Evolutionary conservation across 2,113 vertebrate genomes (phyloP).

Genomic region (Labrus mixtus): DNA sequence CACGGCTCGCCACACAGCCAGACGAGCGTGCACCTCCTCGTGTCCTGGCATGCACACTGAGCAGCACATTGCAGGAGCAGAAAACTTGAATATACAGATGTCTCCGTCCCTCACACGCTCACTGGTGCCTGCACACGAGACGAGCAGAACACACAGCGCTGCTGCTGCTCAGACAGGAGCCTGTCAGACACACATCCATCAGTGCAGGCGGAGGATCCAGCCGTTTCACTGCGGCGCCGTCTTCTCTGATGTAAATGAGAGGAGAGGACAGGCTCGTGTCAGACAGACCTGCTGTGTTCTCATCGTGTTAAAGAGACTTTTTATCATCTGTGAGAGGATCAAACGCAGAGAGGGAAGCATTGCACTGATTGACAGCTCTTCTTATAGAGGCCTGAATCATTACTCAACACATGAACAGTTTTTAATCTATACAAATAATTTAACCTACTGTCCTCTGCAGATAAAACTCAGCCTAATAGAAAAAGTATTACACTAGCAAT

Average conservation of each 20-base stretch:
- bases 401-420: not conserved
- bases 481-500: not conserved
- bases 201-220: conserved; percentile 17
- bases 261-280: conserved; percentile 41
- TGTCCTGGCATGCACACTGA: conserved; percentile 51
- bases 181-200: conserved; percentile 63
- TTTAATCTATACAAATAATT: not conserved
- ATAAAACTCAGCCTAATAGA: not conserved
- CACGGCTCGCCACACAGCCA: conserved; percentile 64
- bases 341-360: not conserved
- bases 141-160: conserved; percentile 31
- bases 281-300: conserved; percentile 28
- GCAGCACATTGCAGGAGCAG: conserved; percentile 52
- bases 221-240: conserved; percentile 5
- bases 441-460: not conserved
- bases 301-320: not conserved
- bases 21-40: conserved; percentile 48
- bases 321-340: conserved; percentile 11
- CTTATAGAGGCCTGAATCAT: not conserved
- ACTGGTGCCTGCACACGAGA: conserved; percentile 57
- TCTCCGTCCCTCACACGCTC: conserved; percentile 72
- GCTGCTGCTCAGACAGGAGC: conserved; percentile 22
- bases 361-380: conserved; percentile 28
- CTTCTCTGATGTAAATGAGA: conserved; percentile 17
- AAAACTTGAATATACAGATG: conserved; percentile 65